Evolutionary conservation across 2,888 invertebrate species (phyloP).

Genomic region (Chorisops tibialis): DNA sequence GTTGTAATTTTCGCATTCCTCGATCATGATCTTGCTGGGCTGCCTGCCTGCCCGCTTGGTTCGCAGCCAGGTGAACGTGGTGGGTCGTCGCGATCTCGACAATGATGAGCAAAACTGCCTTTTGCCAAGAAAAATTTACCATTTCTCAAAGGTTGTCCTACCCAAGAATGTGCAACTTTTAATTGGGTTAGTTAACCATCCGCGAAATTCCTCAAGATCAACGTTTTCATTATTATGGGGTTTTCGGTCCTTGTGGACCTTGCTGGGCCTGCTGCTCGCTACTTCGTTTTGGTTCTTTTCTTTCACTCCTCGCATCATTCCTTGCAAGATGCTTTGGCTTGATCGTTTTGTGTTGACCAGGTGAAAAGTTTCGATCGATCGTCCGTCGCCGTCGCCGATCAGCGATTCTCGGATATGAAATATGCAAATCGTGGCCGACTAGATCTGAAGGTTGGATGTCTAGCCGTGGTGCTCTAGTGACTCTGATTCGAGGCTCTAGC

Average conservation of each 20-base stretch:
- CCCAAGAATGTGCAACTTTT: constrained; percentile 35
- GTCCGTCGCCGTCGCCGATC: background rate
- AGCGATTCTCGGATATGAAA: too few species aligned
- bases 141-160: constrained; percentile 28
- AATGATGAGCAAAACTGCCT: constrained; percentile 11
- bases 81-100: constrained; percentile 30
- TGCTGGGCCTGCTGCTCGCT: background rate
- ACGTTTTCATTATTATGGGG: constrained; percentile 33
- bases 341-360: background rate
- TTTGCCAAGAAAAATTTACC: constrained; percentile 11
- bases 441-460: background rate
- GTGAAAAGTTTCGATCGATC: background rate
- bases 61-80: constrained; percentile 25
- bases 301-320: background rate
- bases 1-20: background rate
- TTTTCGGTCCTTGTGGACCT: background rate
- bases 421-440: background rate
- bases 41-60: background rate
- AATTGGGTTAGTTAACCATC: constrained; percentile 40
- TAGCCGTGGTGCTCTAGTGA: background rate
- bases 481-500: background rate
- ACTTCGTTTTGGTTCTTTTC: background rate
- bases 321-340: background rate
- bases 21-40: background rate
- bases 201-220: constrained; percentile 39